phyloP scores from a whole-genome alignment of 2,113 vertebrate genomes.

The Phrynocephalus versicolor region DNA sequence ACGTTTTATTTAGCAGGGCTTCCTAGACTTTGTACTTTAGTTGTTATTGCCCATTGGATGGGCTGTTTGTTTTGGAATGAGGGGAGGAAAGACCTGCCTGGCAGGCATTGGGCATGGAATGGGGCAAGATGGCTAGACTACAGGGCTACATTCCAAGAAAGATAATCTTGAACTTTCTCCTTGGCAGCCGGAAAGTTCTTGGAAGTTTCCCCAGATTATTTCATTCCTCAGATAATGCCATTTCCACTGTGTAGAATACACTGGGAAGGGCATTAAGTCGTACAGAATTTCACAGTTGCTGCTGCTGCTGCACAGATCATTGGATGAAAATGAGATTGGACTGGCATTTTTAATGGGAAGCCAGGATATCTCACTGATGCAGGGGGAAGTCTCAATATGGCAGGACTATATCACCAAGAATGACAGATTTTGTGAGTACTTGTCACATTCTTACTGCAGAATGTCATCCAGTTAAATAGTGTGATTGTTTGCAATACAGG shows the following conservation, averaged over 20 bases:
- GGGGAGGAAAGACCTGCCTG: neutral
- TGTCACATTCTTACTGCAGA: neutral
- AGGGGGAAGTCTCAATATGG: too few species aligned
- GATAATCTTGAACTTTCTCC: neutral
- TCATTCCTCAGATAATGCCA: too few species aligned
- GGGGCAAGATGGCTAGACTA: neutral
- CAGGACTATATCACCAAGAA: too few species aligned
- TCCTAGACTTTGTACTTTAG: neutral
- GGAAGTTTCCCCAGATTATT: neutral
- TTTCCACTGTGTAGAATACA: too few species aligned
- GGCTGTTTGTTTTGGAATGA: neutral
- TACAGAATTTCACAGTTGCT: too few species aligned
- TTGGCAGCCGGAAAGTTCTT: neutral
- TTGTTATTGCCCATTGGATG: neutral
- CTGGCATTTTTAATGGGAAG: too few species aligned
- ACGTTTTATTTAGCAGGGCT: too few species aligned
- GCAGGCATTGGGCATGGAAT: neutral
- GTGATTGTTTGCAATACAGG: neutral
- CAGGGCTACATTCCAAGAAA: neutral
- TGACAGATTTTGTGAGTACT: too few species aligned
- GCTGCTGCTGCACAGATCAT: too few species aligned
- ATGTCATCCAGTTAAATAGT: neutral
- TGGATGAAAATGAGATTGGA: too few species aligned
- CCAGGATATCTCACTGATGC: too few species aligned
- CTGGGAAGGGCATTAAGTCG: too few species aligned